Base-by-base conservation (phyloP, 53 echinoderm and acorn worm genomes). In the Paracentrotus lividus region DNA sequence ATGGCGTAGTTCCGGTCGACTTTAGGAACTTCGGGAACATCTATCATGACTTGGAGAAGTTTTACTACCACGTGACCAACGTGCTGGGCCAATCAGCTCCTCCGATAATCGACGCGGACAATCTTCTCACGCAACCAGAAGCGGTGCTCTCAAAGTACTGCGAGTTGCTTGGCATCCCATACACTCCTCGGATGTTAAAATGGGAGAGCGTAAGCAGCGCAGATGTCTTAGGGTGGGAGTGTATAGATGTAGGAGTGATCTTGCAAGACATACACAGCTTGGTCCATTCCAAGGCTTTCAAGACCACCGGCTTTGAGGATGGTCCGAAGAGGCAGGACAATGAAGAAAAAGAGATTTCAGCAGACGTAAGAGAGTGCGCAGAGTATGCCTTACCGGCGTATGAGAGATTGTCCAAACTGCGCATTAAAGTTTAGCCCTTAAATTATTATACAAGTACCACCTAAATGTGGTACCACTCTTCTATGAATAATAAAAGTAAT, bases 1-100 rank as follows among this genome's bases (percentile, higher is more conserved):
- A n/a, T 8, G 57, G 16, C 18, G 77, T 43, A 40, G 14, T 56
- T 33, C 54, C 86, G 3, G 8, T 54, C 15, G 86, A 86, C 55
- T 86, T 86, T 12, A 52, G 8, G 27, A 20, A 2, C 2, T 86
- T 56, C 86, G 56, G 34, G 40, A 54, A 86, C 34, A 86, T 86
- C 86, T 86, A 86, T 23, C 86, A 86, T 1, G 57, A 86, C 18
- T 8, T 57, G 56, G 86, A 86, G 57, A 53, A 86, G 86, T 86
- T 86, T 21, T 86, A 86, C 38, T 33, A 86, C 4, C 57, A 86
- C 86, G 86, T 86, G 86, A 47, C 42, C 18, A 86, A 33, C 56
- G 55, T 32, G 34, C 86, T 86, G 13, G 86, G 86, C 86, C 86
- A 86, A 86, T 86, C 86, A 86, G 54, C 53, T 32, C 86, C 86